Evolutionary conservation across 2,888 invertebrate genomes (phyloP), one percentile per base, ranked within the genome.

Genomic region (Cynaeus angustus): DNA sequence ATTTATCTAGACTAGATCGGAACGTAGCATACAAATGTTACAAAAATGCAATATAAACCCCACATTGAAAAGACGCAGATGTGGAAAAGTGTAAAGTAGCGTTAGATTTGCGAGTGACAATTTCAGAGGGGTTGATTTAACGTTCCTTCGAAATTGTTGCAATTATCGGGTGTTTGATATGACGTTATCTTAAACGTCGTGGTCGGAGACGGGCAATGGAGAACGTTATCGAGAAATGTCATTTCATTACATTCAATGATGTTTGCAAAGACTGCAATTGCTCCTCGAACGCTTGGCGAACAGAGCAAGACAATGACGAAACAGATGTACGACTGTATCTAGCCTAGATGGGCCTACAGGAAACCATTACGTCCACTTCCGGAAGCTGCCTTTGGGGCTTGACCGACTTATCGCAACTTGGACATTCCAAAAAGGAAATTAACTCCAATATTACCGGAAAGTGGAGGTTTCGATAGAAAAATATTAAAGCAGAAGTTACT

Each of bases 281-380:
- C 56, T 26, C 50, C 16, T 53, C 52, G 55, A 53, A 16, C 50
- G 30, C 41, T 59, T 16, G 56, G 41, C 28, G 70, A 61, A 71
- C 53, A 66, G 70, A 69, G 75, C 75, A 78, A 81, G 81, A 81
- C 82, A 80, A 81, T 80, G 77, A 75, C 79, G 77, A 79, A 79
- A 79, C 77, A 78, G 79, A 80, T 74, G 75, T 76, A 75, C 77
- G 77, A 72, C 75, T 74, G 73, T 74, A 71, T 78, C 77, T 75
- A 74, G 76, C 70, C 77, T 72, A 73, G 82, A 83, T 81, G 80
- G 79, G 79, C 78, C 83, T 78, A 79, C 73, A 74, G 83, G 83
- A 83, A 80, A 76, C 83, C 80, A 83, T 84, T 83, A 83, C 80
- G 81, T 83, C 82, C 82, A 83, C 82, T 83, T 83, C 82, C 81